Evolutionary conservation across 2,113 vertebrate species (phyloP).

Genomic region (Collichthys lucidus): DNA sequence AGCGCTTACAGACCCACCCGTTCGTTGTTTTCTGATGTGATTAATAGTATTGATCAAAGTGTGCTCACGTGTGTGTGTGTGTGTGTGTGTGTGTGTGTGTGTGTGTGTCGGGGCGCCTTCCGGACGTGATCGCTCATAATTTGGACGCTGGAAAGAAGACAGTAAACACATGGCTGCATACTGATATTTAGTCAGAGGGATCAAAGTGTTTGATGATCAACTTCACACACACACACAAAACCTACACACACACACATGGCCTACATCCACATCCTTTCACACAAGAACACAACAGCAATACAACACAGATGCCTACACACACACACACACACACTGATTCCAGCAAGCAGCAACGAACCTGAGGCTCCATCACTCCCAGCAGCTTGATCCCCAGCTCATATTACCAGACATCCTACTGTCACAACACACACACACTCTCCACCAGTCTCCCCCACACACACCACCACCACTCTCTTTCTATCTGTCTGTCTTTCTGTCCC

Average conservation of each 20-base stretch:
- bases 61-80: conserved; percentile 11
- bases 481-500: conserved; percentile 38
- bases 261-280: neutral
- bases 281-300: neutral
- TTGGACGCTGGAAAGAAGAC: neutral
- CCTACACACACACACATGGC: neutral
- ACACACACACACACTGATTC: neutral
- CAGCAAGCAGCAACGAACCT: conserved; percentile 13
- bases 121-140: neutral
- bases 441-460: neutral
- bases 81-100: conserved; percentile 12
- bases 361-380: conserved; percentile 26
- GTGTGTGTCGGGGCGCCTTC: conserved; percentile 11
- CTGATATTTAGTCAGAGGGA: conserved; percentile 4
- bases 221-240: neutral
- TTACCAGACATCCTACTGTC: conserved; percentile 60
- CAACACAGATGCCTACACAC: conserved; percentile 3
- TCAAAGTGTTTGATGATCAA: conserved; percentile 11
- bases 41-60: conserved; percentile 64
- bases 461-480: neutral
- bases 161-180: conserved; percentile 4
- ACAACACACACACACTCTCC: conserved; percentile 48
- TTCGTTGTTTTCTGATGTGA: conserved; percentile 58
- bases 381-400: conserved; percentile 57
- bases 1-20: conserved; percentile 42